Evolutionary conservation across 2,888 invertebrate genomes (phyloP), one percentile per base, ranked within the genome.

Genomic region (Melipona beecheii): DNA sequence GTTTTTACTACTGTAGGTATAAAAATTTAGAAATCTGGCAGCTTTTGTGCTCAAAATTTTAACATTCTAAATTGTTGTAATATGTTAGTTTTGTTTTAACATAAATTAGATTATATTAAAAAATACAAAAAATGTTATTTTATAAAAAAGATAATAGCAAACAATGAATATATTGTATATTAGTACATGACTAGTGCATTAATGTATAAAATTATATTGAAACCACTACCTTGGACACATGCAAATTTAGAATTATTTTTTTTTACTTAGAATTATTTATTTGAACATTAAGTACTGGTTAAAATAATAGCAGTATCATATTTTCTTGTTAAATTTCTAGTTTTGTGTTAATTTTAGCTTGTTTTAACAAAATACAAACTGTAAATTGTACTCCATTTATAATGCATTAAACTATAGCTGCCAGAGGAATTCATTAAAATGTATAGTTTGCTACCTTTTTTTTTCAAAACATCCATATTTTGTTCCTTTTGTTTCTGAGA

Each of bases 301-400:
- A 73, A 71, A 84, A 78, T 84, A 68, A 80, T 75, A 73, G 66
- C 70, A 56, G 54, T 75, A 78, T 68, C 62, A 75, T 82, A 78
- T 78, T 88, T 87, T 86, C 78, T 81, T 69, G 83, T 84, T 88
- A 86, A 87, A 85, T 86, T 88, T 88, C 87, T 88, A 88, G 76
- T 86, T 81, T 85, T 87, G 86, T 77, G 78, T 86, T 79, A 75
- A 64, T 85, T 77, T 85, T 81, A 79, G 79, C 83, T 87, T 86
- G 75, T 68, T 56, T 80, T 75, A 31, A 80, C 86, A 87, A 88
- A 81, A 76, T 76, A 78, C 82, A 83, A 89, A 85, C 85, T 87
- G 80, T 84, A 82, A 83, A 88, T 91, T 91, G 88, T 91, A 91
- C 91, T 90, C 90, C 87, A 82, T 90, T 89, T 89, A 86, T 88